Conservation (phyloP, 2,113 vertebrate genomes). For the Vicugna pacos region DNA sequence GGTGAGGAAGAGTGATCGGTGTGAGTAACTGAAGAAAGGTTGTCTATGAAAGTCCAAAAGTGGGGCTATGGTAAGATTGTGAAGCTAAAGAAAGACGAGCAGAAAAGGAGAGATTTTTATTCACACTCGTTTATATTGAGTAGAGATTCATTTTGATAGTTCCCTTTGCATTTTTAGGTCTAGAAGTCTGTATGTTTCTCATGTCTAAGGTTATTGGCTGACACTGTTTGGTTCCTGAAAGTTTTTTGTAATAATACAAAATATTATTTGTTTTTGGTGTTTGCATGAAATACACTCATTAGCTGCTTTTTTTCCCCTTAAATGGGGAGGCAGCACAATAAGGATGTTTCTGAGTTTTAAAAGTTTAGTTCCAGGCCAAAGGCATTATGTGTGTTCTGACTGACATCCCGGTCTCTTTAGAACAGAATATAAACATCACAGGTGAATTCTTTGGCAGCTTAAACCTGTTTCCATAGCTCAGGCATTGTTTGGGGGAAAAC, state of each 20-base stretch:
- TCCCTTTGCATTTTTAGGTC: background rate
- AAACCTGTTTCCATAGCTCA: slow-evolving; percentile 51
- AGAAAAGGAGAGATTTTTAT: background rate
- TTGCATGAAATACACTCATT: background rate
- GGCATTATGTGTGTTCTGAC: background rate
- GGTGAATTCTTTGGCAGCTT: slow-evolving; percentile 55
- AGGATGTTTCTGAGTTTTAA: background rate
- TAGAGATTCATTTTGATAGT: background rate
- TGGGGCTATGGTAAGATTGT: background rate
- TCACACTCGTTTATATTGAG: background rate
- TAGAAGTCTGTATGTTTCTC: background rate
- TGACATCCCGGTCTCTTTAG: background rate
- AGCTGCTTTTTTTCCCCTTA: background rate
- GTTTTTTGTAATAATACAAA: background rate
- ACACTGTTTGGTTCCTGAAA: background rate
- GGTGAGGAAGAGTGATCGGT: background rate
- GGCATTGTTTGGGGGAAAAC: slow-evolving; percentile 54
- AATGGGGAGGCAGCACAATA: background rate
- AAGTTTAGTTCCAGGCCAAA: slow-evolving; percentile 30
- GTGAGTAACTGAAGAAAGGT: background rate
- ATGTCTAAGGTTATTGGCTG: background rate
- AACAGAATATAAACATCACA: slow-evolving; percentile 11
- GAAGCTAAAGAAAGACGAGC: background rate
- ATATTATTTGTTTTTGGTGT: background rate
- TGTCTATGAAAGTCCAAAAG: background rate